Conservation (phyloP, 1,140 invertebrate species). For the Drosophila suzukii region DNA sequence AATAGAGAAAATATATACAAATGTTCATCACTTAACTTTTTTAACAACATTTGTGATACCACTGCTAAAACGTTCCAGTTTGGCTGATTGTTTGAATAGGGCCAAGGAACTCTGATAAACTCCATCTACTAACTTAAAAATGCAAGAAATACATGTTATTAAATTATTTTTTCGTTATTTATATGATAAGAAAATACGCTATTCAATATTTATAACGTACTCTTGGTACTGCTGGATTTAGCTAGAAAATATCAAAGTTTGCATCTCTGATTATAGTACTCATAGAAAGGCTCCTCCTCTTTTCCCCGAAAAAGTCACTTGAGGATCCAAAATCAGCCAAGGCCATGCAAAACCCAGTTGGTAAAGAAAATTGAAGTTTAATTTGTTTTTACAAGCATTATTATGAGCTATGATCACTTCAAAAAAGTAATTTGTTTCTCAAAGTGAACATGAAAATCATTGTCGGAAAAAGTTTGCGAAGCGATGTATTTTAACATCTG, state of each 20-base stretch:
- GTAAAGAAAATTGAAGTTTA: slow-evolving; percentile 67
- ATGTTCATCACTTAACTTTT: no score
- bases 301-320: slow-evolving; percentile 8
- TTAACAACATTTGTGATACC: no score
- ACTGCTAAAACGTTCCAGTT: no score
- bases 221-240: neutral
- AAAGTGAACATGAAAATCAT: slow-evolving; percentile 10
- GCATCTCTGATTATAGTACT: neutral
- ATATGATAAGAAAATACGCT: no score
- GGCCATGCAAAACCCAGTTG: slow-evolving; percentile 13
- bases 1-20: no score
- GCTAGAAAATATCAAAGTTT: neutral
- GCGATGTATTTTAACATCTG: slow-evolving; percentile 11
- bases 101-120: no score
- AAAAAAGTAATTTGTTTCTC: slow-evolving; percentile 8
- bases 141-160: no score
- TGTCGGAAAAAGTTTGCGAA: neutral
- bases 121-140: no score
- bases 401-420: slow-evolving; percentile 45
- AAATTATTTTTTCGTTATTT: no score
- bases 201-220: neutral
- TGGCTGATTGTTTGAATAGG: no score
- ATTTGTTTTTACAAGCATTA: slow-evolving; percentile 74
- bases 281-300: neutral
- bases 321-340: slow-evolving; percentile 6